Evolutionary conservation across 2,113 vertebrate species (phyloP).

Genomic region (cat (Felis catus)): F.catus_Fca126_mat1.0 CM031415.1:87382501-87383000

Average conservation of each 20-base stretch:
- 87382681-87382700: not conserved
- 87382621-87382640: not conserved
- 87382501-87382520: too few relatives aligned
- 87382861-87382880: not conserved
- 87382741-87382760: not conserved
- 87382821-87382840: not conserved
- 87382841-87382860: not conserved
- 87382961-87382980: not conserved
- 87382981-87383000: not conserved
- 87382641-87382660: not conserved
- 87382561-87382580: too few relatives aligned
- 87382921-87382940: not conserved
- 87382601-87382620: not conserved
- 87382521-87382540: too few relatives aligned
- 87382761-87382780: not conserved
- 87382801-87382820: not conserved
- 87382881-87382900: not conserved
- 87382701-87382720: not conserved
- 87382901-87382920: not conserved
- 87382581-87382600: too few relatives aligned
- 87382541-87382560: too few relatives aligned
- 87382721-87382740: not conserved
- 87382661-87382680: not conserved
- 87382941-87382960: not conserved
- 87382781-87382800: not conserved